Percentiles rank a stretch among this genome's conserved stretches.
Conservation (phyloP, 2,113 vertebrate species). For the Neotragus moschatus region DNA sequence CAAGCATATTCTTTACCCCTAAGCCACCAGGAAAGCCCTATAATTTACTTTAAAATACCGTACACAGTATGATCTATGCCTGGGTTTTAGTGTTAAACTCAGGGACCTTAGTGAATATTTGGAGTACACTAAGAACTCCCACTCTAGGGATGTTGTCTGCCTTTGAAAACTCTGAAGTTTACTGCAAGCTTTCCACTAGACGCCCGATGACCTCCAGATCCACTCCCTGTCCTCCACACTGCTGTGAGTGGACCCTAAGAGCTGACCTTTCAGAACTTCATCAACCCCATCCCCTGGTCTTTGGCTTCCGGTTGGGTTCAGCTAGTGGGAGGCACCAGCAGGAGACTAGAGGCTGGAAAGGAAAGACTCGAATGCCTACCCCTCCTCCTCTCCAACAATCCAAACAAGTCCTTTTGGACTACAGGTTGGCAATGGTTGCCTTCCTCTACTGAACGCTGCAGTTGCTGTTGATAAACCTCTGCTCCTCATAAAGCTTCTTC, state of each 20-base stretch:
- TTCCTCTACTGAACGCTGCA: neutral
- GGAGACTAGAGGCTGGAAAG: neutral
- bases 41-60: neutral
- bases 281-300: neutral
- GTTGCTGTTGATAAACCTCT: neutral
- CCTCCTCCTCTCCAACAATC: neutral
- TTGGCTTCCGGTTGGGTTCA: neutral
- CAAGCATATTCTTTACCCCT: neutral
- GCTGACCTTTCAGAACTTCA: neutral
- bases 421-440: fast-evolving
- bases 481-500: neutral
- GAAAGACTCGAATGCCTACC: neutral
- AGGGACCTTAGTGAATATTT: neutral
- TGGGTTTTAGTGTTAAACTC: neutral
- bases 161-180: neutral
- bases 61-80: too few relatives aligned
- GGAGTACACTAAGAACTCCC: neutral
- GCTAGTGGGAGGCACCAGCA: neutral
- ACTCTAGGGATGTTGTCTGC: neutral
- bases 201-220: neutral
- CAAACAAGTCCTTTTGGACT: neutral
- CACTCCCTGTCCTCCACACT: neutral
- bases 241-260: neutral
- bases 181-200: neutral
- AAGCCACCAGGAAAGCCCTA: neutral